phyloP scores from a whole-genome alignment of 2,888 invertebrate genomes.

The Ellobium chinense region DNA sequence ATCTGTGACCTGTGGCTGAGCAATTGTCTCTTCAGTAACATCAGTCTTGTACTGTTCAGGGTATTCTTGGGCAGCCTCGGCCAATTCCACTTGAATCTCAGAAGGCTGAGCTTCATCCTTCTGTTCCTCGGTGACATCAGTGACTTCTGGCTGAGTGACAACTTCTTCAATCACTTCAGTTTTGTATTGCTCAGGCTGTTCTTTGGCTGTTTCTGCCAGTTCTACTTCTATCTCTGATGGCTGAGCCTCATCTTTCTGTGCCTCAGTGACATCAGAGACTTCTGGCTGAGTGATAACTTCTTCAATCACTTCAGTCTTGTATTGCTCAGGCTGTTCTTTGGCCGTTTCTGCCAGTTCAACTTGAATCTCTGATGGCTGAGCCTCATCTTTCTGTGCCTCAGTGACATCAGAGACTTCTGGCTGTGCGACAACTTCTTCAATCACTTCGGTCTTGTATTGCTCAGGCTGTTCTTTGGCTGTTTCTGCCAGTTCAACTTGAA shows the following conservation, averaged over 20 bases:
- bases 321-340: slow-evolving; percentile 43
- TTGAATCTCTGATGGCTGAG: slow-evolving; percentile 46
- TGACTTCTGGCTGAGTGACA: slow-evolving; percentile 42
- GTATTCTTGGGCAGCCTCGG: slow-evolving; percentile 43
- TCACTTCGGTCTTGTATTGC: slow-evolving; percentile 47
- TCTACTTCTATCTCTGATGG: slow-evolving; percentile 50
- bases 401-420: slow-evolving; percentile 47
- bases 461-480: slow-evolving; percentile 42
- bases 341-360: slow-evolving; percentile 44
- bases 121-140: slow-evolving; percentile 31
- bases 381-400: slow-evolving; percentile 49
- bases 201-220: slow-evolving; percentile 46
- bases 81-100: slow-evolving; percentile 50
- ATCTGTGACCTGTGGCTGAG: slow-evolving; percentile 54
- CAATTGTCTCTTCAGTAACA: slow-evolving; percentile 46
- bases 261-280: slow-evolving; percentile 43
- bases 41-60: slow-evolving; percentile 53
- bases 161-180: slow-evolving; percentile 46
- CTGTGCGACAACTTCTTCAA: slow-evolving; percentile 41
- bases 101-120: slow-evolving; percentile 38
- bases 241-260: slow-evolving; percentile 42
- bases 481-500: slow-evolving; percentile 39
- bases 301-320: slow-evolving; percentile 48
- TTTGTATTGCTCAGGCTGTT: slow-evolving; percentile 50
- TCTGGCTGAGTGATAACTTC: slow-evolving; percentile 51